These are phyloP conservation scores for Rotaria macrura DNA, from an alignment of 2,888 invertebrate genomes.

Conservation along the genomic window DNA sequence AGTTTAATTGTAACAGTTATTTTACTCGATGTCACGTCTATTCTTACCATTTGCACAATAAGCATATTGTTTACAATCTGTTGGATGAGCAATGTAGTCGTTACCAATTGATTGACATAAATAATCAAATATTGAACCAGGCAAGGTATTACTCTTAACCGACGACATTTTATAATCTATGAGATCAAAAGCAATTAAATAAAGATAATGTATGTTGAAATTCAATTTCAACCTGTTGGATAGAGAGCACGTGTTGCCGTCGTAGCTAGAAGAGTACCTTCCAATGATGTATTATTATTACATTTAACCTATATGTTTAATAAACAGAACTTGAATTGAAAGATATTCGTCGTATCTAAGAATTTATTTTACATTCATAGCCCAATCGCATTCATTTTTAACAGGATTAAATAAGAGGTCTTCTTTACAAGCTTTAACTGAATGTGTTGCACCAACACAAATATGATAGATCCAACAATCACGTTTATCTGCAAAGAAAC, in stretches of 20 bases:
- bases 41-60: conserved; percentile 33
- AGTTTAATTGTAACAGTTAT: not conserved
- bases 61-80: conserved; percentile 31
- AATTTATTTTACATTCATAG: conserved; percentile 24
- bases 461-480: conserved; percentile 34
- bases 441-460: conserved; percentile 28
- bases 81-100: conserved; percentile 27
- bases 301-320: not conserved
- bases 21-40: not conserved
- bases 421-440: conserved; percentile 33
- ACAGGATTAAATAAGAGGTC: conserved; percentile 30
- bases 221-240: not conserved
- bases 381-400: conserved; percentile 32
- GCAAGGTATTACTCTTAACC: no score
- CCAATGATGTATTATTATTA: not conserved
- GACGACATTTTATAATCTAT: not conserved
- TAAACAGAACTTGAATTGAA: no score
- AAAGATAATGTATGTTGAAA: no score
- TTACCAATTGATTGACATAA: conserved; percentile 25
- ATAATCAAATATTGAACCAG: not conserved
- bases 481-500: conserved; percentile 30
- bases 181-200: not conserved
- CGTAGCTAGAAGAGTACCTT: not conserved
- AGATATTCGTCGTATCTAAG: not conserved
- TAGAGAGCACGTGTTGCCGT: not conserved